Percentiles rank a stretch among this genome's conserved stretches.
These are phyloP conservation scores for Ectemnius lituratus DNA, from an alignment of 2,888 invertebrate genomes.

Conservation along the genomic window DNA sequence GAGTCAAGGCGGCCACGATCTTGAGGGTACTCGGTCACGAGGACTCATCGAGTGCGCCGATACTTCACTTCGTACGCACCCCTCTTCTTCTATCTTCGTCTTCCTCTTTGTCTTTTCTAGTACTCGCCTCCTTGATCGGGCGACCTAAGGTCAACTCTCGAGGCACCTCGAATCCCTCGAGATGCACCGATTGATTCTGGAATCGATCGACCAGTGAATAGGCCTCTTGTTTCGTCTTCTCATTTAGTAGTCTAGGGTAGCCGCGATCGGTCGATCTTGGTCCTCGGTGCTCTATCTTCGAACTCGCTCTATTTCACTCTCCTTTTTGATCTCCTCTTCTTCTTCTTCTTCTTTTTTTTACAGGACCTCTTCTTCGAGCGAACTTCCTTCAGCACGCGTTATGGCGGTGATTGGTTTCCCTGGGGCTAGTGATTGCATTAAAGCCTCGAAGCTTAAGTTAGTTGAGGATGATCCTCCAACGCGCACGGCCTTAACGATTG, in stretches of 20 bases:
- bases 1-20: slow-evolving; percentile 25
- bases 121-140: slow-evolving; percentile 9
- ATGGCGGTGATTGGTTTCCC: no score
- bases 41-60: slow-evolving; percentile 56
- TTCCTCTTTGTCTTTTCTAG: no score
- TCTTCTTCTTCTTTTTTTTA: no score
- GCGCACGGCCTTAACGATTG: neutral
- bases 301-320: neutral
- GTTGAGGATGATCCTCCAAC: neutral
- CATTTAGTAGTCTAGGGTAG: slow-evolving; percentile 29
- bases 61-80: slow-evolving; percentile 18
- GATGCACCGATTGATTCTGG: slow-evolving; percentile 18
- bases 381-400: no score
- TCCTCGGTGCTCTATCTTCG: neutral
- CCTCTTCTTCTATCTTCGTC: no score
- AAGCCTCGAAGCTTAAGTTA: neutral
- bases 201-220: slow-evolving; percentile 13
- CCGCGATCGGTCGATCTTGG: neutral
- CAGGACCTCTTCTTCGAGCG: no score
- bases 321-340: no score
- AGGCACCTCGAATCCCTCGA: slow-evolving; percentile 4
- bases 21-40: slow-evolving; percentile 46
- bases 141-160: slow-evolving; percentile 29
- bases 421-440: no score
- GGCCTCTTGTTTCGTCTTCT: slow-evolving; percentile 14